Evolutionary conservation across 2,888 invertebrate genomes (phyloP), one percentile per base, ranked within the genome.

Genomic region (Selenia dentaria): DNA sequence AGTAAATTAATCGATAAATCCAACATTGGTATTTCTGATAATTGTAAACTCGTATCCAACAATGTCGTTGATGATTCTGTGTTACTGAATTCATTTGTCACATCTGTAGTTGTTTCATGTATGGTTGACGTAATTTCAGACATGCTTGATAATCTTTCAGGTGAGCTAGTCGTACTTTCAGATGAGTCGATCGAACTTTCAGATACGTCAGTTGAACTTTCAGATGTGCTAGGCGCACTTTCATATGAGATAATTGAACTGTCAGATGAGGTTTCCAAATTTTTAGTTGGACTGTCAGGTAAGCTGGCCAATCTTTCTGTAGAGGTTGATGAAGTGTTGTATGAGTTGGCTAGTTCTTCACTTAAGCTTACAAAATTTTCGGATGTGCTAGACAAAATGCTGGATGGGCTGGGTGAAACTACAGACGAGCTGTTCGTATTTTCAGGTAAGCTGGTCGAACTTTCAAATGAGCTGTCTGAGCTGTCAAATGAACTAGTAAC

Each of bases 1-100:
- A 49, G 22, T n/a, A 43, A 35, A 26, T 49, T 18, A 6, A 26
- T 26, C 1, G 43, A 35, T 16, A 42, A 14, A 6, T 25, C 37
- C 27, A 38, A 22, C n/a, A 28, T 28, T 24, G 24, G 27, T 13
- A 27, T 8, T 6, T 32, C 3, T 14, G 14, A 18, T 14, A 9
- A n/a, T 28, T n/a, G 9, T 3, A 13, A 3, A 10, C 5, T 8
- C n/a, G 11, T 8, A 2, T 28, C 9, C 11, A n/a, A 12, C 16
- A 11, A 8, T 28, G n/a, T 28, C 8, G 37, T 28, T 1, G 18
- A 18, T n/a, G 37, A 26, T 20, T 6, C 10, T 6, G 13, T 14
- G 6, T 26, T 12, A 5, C 10, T 25, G n/a, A 6, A 18, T 20
- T 13, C 12, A 28, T 16, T 16, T 26, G 28, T 20, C 11, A 20